phyloP scores from a whole-genome alignment of 2,888 invertebrate genomes.

The Petrolisthes manimaculis region DNA sequence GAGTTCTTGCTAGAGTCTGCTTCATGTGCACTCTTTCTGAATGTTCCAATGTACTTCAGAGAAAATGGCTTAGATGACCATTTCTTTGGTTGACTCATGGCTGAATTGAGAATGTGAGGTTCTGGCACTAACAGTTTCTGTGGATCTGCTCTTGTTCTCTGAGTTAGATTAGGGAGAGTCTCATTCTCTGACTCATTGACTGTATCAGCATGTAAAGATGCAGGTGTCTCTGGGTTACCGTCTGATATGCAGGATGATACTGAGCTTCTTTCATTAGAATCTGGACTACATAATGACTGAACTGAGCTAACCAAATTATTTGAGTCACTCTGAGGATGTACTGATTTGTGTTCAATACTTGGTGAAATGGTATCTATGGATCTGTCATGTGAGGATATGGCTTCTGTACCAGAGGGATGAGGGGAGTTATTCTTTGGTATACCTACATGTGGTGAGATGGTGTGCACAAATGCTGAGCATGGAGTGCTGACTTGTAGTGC shows the following conservation, averaged over 20 bases:
- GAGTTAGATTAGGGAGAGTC: neutral
- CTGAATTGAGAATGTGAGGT: neutral
- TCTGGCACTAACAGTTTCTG: neutral
- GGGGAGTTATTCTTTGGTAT: no score
- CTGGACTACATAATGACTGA: neutral
- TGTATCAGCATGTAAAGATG: neutral
- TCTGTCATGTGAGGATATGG: no score
- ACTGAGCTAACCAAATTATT: neutral
- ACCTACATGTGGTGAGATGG: no score
- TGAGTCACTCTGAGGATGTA: no score
- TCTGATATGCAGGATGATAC: neutral
- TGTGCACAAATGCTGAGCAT: no score
- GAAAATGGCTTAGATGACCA: conserved; percentile 7
- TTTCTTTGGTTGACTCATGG: neutral
- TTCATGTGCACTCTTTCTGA: neutral
- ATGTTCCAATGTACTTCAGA: neutral
- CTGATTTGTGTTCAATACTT: no score
- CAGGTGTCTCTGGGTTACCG: neutral
- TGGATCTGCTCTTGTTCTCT: neutral
- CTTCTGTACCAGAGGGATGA: no score
- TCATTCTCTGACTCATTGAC: no score
- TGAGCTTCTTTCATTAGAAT: neutral
- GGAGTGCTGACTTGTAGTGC: no score
- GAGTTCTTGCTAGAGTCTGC: neutral
- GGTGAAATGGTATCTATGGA: no score